phyloP scores from a whole-genome alignment of 2,797 vertebrate genomes.

The Sebastes glaucus region DNA sequence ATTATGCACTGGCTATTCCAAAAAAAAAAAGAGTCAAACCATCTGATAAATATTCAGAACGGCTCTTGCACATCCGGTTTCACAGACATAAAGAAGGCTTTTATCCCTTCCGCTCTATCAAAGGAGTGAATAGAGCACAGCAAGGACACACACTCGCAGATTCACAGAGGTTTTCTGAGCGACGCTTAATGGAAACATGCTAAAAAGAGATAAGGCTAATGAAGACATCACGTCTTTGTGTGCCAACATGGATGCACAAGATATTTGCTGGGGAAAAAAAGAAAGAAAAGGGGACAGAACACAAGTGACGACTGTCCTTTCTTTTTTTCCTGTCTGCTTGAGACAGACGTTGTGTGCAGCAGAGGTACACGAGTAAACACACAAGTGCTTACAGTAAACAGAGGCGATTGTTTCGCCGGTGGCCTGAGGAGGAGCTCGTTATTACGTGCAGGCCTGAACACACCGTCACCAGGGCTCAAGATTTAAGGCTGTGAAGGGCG shows the following conservation, averaged over 20 bases:
- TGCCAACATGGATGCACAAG: neutral
- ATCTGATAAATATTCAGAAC: slow-evolving; percentile 83
- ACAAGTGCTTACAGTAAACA: slow-evolving; percentile 66
- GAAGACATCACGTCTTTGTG: slow-evolving; percentile 11
- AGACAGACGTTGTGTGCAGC: slow-evolving; percentile 29
- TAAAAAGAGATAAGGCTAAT: slow-evolving; percentile 30
- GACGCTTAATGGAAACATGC: slow-evolving; percentile 47
- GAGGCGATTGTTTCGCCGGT: slow-evolving; percentile 39
- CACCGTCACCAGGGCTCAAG: slow-evolving; percentile 14
- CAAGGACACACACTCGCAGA: slow-evolving; percentile 64
- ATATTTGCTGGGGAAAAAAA: neutral
- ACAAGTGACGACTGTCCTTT: neutral
- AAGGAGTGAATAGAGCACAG: slow-evolving; percentile 70
- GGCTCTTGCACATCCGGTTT: slow-evolving; percentile 81
- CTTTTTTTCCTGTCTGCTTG: slow-evolving; percentile 7
- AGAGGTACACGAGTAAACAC: slow-evolving; percentile 60
- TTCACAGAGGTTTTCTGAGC: slow-evolving; percentile 44
- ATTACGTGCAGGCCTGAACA: slow-evolving; percentile 18
- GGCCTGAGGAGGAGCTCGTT: slow-evolving; percentile 39
- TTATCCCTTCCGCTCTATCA: slow-evolving; percentile 73
- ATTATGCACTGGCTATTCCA: slow-evolving; percentile 60
- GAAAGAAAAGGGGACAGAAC: neutral
- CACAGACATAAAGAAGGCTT: slow-evolving; percentile 80
- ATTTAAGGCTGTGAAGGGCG: slow-evolving; percentile 8
- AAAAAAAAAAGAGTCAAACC: slow-evolving; percentile 41